phyloP scores from a whole-genome alignment of 2,888 invertebrate species.

The Leptopterna dolabrata region DNA sequence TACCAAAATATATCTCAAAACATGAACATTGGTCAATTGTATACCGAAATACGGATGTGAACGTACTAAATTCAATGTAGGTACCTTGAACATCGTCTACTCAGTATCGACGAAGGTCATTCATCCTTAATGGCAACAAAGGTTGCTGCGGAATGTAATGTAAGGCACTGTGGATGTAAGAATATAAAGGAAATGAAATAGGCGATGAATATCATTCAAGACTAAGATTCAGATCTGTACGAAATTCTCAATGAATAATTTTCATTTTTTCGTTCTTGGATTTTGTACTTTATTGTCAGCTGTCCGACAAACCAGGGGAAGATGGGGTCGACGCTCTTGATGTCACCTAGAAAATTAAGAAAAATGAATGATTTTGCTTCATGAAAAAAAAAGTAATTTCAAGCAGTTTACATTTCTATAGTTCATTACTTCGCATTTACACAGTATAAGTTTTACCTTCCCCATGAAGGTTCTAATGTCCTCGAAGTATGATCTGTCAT shows the following conservation, averaged over 20 bases:
- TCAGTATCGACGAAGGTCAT: no score
- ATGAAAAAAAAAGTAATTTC: not conserved
- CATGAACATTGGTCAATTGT: not conserved
- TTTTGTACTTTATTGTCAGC: constrained; percentile 11
- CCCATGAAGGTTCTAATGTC: constrained; percentile 92
- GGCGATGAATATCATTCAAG: not conserved
- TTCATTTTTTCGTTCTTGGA: not conserved
- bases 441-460: constrained; percentile 72
- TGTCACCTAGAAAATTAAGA: not conserved
- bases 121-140: no score
- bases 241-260: not conserved
- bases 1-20: no score
- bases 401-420: no score
- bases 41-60: not conserved
- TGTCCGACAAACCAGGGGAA: constrained; percentile 1
- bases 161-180: not conserved
- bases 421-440: no score
- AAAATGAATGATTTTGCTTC: not conserved
- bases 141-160: no score
- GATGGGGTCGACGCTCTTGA: not conserved
- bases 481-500: constrained; percentile 76
- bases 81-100: no score
- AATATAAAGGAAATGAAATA: no score
- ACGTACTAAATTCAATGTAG: not conserved
- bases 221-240: not conserved